Base-by-base conservation (phyloP, 2,888 invertebrate species). In the Meta bourneti region DNA sequence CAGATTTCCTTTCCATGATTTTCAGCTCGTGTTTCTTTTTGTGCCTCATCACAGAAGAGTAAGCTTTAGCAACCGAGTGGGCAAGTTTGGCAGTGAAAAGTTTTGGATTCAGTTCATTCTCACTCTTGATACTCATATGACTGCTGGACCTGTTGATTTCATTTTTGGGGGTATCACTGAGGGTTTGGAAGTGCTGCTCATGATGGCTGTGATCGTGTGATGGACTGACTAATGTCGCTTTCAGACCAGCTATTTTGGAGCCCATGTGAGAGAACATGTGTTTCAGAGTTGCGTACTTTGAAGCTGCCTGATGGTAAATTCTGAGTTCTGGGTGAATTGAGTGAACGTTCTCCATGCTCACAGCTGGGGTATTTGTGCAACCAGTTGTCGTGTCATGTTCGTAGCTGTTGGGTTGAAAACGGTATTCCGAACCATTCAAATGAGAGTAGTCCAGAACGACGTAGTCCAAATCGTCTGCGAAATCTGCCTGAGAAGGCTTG, bases 301-400 rank as follows among this genome's bases (percentile, higher is more conserved):
- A 94, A 48, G 96, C 96, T 78, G 96, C 96, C 93, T 97, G 96
- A 11, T 93, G 93, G 94, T 97, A 97, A 93, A 97, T 97, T 95
- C 97, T 97, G 94, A 97, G 97, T 94, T 97, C 97, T 0, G 97
- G 97, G 94, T 97, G 97, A 95, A 96, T 90, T 95, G 95, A 95
- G 93, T 95, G 91, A 61, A 94, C 92, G 77, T 93, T 93, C 78
- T 96, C 93, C 96, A 95, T 93, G 95, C 96, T 93, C 95, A 95
- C 94, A 90, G 95, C 94, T 5, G 95, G 95, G 88, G 95, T 95
- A 48, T 94, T 94, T 49, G 94, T 94, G 90, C 95, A 94, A 74
- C 94, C 95, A 11, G 95, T 95, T 51, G 94, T 94, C 88, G 94
- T 94, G 85, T 95, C 95, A 83, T 95, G 95, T 13, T 93, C 94